phyloP scores from a whole-genome alignment of 2,113 vertebrate genomes.

The Vombatus ursinus region DNA sequence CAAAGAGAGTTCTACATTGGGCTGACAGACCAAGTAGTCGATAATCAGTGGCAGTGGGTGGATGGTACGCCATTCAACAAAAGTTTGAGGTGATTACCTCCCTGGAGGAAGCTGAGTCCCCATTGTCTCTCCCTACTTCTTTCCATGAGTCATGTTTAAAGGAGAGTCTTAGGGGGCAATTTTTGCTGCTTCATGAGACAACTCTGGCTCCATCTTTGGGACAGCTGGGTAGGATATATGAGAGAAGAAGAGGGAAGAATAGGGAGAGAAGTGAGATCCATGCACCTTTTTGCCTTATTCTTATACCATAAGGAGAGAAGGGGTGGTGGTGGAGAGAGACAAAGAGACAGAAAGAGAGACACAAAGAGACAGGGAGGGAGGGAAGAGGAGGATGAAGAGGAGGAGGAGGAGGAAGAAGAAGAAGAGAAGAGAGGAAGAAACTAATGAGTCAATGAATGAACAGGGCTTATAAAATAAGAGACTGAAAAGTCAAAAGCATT shows the following conservation, averaged over 20 bases:
- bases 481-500: not conserved
- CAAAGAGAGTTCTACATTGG: slow-evolving; percentile 63
- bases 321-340: too few relatives aligned
- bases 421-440: not conserved
- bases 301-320: not conserved
- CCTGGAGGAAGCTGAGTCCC: not conserved
- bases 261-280: not conserved
- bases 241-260: not conserved
- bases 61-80: slow-evolving; percentile 65
- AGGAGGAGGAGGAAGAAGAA: too few relatives aligned
- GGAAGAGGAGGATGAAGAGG: not conserved
- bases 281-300: not conserved
- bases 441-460: not conserved
- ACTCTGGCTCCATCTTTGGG: not conserved
- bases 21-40: slow-evolving; percentile 16
- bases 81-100: slow-evolving; percentile 65
- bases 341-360: too few relatives aligned
- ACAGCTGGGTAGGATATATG: not conserved
- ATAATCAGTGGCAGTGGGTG: slow-evolving; percentile 77
- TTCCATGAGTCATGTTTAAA: not conserved
- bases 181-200: not conserved
- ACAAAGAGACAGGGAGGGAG: not conserved
- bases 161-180: not conserved
- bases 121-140: not conserved
- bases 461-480: not conserved